Percentiles rank a stretch among this genome's conserved stretches.
These are phyloP conservation scores for Paguma larvata DNA, from an alignment of 2,797 vertebrate genomes.

Conservation along the genomic window DNA sequence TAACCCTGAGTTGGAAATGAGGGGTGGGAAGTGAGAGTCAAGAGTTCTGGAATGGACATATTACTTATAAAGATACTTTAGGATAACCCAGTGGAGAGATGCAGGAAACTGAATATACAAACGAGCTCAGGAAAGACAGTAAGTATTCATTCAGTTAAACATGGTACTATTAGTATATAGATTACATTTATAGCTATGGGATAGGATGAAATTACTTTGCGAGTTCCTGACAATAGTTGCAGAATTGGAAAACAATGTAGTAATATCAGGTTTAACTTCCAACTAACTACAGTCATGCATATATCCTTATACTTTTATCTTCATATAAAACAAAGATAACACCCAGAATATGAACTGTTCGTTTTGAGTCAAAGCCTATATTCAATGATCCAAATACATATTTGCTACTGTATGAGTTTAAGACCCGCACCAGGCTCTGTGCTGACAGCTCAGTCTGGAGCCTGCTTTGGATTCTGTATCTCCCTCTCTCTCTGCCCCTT, in stretches of 20 bases:
- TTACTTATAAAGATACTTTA: conserved; percentile 7
- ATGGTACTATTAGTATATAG: background rate
- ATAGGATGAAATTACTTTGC: background rate
- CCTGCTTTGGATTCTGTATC: too few species aligned
- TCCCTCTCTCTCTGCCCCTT: too few species aligned
- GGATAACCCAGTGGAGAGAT: background rate
- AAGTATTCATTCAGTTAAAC: conserved; percentile 21
- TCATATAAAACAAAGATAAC: background rate
- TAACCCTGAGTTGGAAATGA: background rate
- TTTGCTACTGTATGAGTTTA: background rate
- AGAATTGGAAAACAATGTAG: background rate
- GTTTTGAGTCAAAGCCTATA: background rate
- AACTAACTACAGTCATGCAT: background rate
- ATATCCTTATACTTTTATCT: background rate
- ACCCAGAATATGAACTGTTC: conserved; percentile 32
- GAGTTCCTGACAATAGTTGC: background rate
- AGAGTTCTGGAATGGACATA: background rate
- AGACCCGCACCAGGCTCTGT: too few species aligned
- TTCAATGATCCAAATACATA: conserved; percentile 15
- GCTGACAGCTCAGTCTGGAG: too few species aligned
- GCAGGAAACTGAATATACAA: background rate
- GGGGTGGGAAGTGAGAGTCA: background rate
- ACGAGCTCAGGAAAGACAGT: background rate
- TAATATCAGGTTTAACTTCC: conserved; percentile 35
- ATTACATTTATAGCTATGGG: background rate